phyloP scores from a whole-genome alignment of 1,140 invertebrate species.

The Drosophila lini region DNA sequence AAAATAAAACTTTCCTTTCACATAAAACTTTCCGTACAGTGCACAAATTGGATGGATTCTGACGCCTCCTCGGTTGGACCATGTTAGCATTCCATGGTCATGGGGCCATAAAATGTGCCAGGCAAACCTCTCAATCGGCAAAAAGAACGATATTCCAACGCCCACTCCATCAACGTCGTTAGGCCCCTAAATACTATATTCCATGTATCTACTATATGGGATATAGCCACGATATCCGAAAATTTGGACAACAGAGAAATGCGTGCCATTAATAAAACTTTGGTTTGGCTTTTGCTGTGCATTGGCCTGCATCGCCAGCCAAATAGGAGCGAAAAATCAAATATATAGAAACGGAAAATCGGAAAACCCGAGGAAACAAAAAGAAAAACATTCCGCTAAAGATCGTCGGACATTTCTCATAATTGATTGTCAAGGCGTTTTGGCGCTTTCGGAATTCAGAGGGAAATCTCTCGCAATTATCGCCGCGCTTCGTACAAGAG shows the following conservation, averaged over 20 bases:
- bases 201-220: background rate
- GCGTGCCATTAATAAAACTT: conserved; percentile 77
- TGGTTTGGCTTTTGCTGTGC: conserved; percentile 41
- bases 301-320: conserved; percentile 31
- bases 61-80: conserved; percentile 2
- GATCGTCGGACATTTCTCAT: conserved; percentile 50
- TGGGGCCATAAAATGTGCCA: conserved; percentile 17
- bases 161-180: conserved; percentile 23
- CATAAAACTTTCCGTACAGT: background rate
- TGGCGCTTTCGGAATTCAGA: conserved; percentile 46
- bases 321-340: background rate
- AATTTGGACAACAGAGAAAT: conserved; percentile 41
- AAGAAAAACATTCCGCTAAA: conserved; percentile 33
- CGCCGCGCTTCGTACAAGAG: conserved; percentile 47
- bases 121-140: conserved; percentile 33
- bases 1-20: too few relatives aligned
- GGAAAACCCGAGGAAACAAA: conserved; percentile 3
- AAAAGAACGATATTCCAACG: conserved; percentile 12
- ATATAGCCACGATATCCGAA: background rate
- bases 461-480: conserved; percentile 68
- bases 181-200: conserved; percentile 8
- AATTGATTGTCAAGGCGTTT: conserved; percentile 79
- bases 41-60: conserved; percentile 5
- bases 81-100: conserved; percentile 24
- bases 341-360: background rate